Conservation (phyloP, 2,113 vertebrate genomes). For the Gnathonemus echidnorhynchus region DNA sequence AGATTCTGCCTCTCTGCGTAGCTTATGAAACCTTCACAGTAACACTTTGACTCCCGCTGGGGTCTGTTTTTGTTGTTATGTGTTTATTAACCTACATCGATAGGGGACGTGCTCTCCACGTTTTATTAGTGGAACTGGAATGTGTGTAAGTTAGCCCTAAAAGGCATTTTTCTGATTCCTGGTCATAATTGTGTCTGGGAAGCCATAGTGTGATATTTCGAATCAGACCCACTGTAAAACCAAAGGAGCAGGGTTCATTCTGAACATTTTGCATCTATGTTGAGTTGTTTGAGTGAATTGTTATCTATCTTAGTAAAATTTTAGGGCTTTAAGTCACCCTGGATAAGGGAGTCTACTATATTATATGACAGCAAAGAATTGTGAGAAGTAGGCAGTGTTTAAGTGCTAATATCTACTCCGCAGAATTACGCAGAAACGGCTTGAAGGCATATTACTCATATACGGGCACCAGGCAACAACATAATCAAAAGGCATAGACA, state of each 20-base stretch:
- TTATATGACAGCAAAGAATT: neutral
- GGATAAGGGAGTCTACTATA: neutral
- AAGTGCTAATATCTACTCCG: neutral
- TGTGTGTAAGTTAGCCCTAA: neutral
- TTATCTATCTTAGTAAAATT: neutral
- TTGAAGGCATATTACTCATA: neutral
- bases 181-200: neutral
- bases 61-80: slow-evolving; percentile 7
- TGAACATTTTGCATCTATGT: neutral
- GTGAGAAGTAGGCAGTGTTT: neutral
- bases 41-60: neutral
- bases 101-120: neutral
- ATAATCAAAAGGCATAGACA: neutral
- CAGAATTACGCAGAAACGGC: neutral
- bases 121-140: slow-evolving; percentile 10
- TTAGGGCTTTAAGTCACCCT: neutral
- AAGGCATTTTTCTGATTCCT: neutral
- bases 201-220: neutral
- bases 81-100: slow-evolving; percentile 10
- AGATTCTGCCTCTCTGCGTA: neutral
- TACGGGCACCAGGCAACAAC: neutral
- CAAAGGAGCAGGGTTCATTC: neutral
- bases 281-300: neutral
- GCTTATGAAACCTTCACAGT: neutral
- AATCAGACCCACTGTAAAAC: neutral